These are phyloP conservation scores for Drosophila basisetae DNA, from an alignment of 2,888 invertebrate species.

Conservation along the genomic window DNA sequence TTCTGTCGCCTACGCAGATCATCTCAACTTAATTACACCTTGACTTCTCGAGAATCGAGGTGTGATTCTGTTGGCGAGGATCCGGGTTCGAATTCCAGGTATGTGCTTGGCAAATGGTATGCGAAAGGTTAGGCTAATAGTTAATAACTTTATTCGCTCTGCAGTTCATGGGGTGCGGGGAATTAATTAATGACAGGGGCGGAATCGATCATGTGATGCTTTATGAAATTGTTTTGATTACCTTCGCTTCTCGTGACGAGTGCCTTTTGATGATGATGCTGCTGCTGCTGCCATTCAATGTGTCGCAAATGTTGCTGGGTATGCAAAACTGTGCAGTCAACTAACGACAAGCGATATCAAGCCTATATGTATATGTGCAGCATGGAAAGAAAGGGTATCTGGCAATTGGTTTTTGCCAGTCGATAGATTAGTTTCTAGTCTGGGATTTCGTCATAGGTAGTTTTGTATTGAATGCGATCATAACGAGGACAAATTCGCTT, in stretches of 20 bases:
- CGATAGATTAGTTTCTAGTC: not conserved
- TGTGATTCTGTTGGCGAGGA: not conserved
- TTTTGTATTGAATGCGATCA: conserved; percentile 41
- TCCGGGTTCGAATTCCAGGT: not conserved
- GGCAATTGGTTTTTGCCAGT: not conserved
- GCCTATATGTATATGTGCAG: too few species aligned
- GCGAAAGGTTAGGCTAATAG: not conserved
- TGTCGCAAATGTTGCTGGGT: not conserved
- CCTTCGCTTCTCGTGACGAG: conserved; percentile 31
- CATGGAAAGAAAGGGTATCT: not conserved
- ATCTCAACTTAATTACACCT: too few species aligned
- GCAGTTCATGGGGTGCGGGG: not conserved
- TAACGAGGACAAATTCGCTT: conserved; percentile 36
- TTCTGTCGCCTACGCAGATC: not conserved
- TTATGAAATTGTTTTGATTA: conserved; percentile 25
- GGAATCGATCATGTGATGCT: conserved; percentile 49
- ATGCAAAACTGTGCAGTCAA: not conserved
- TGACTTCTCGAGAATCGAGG: too few species aligned
- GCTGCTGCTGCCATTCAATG: conserved; percentile 7
- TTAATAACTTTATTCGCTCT: not conserved
- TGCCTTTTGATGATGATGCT: not conserved
- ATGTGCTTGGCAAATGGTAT: not conserved
- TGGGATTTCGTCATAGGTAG: conserved; percentile 3
- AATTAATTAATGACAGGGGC: not conserved
- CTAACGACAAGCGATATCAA: not conserved